phyloP scores from a whole-genome alignment of 2,797 vertebrate genomes.

The Gymnodraco acuticeps region DNA sequence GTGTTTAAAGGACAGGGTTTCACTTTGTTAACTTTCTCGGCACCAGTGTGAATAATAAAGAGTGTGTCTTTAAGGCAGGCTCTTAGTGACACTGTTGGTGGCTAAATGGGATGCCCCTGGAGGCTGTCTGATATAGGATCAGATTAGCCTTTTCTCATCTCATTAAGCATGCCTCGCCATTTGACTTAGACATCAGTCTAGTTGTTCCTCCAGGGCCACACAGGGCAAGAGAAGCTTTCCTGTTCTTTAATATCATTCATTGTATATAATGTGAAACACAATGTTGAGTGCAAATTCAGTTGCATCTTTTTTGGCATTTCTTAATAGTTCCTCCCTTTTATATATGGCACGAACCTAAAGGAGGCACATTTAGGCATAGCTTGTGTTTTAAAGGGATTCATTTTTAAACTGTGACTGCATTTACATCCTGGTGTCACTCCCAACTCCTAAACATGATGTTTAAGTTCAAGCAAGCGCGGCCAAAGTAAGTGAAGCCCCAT shows the following conservation, averaged over 20 bases:
- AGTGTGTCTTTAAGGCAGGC: slow-evolving; percentile 53
- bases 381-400: neutral
- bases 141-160: slow-evolving; percentile 77
- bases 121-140: slow-evolving; percentile 72
- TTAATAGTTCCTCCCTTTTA: neutral
- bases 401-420: neutral
- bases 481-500: no score
- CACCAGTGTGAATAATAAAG: slow-evolving; percentile 34
- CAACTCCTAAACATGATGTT: no score
- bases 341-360: neutral
- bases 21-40: slow-evolving; percentile 8
- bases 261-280: slow-evolving; percentile 19
- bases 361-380: neutral
- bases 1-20: slow-evolving; percentile 9
- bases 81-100: slow-evolving; percentile 60
- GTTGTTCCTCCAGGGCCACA: slow-evolving; percentile 51
- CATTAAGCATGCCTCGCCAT: slow-evolving; percentile 70
- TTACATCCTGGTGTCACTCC: no score
- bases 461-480: no score
- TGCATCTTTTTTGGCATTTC: neutral
- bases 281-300: slow-evolving; percentile 13
- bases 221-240: slow-evolving; percentile 14
- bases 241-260: slow-evolving; percentile 34
- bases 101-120: slow-evolving; percentile 63
- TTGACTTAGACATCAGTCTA: slow-evolving; percentile 71